Evolutionary conservation across 30 jellyfish, hydroid and myxozoan genomes (phyloP).

Genomic region (Aurelia coerulea): DNA sequence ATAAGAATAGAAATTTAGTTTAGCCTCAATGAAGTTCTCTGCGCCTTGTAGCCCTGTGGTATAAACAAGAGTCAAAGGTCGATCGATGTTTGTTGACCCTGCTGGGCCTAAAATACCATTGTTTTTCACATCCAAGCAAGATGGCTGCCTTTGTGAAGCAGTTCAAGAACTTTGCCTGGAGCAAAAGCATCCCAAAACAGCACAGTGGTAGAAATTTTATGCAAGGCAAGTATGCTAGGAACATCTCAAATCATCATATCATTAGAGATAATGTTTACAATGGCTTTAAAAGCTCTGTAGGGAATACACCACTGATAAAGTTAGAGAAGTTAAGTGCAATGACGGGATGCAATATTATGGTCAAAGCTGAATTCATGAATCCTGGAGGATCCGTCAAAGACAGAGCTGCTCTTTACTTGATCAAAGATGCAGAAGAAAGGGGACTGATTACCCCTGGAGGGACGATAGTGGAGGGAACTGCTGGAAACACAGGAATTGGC

Average conservation of each 20-base stretch:
- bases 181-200: too few species aligned
- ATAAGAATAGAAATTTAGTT: too few species aligned
- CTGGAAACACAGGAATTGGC: slow-evolving; percentile 96
- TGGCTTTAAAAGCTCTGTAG: slow-evolving; percentile 85
- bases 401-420: slow-evolving; percentile 87
- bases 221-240: too few species aligned
- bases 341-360: slow-evolving; percentile 94
- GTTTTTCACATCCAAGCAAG: too few species aligned
- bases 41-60: too few species aligned
- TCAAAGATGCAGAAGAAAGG: slow-evolving; percentile 80
- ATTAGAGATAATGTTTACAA: slow-evolving; percentile 53
- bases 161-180: too few species aligned
- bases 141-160: too few species aligned
- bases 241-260: slow-evolving; percentile 11
- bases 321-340: slow-evolving; percentile 78
- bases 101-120: too few species aligned
- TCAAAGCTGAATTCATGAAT: slow-evolving; percentile 85
- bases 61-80: too few species aligned
- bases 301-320: slow-evolving; percentile 95
- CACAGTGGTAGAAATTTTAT: too few species aligned
- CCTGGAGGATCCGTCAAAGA: slow-evolving; percentile 98
- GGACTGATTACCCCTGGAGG: slow-evolving; percentile 88
- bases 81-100: too few species aligned
- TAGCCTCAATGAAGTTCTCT: too few species aligned
- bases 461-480: slow-evolving; percentile 93